These are phyloP conservation scores for Bombus consobrinus DNA, from an alignment of 1,140 invertebrate species.

Conservation along the genomic window DNA sequence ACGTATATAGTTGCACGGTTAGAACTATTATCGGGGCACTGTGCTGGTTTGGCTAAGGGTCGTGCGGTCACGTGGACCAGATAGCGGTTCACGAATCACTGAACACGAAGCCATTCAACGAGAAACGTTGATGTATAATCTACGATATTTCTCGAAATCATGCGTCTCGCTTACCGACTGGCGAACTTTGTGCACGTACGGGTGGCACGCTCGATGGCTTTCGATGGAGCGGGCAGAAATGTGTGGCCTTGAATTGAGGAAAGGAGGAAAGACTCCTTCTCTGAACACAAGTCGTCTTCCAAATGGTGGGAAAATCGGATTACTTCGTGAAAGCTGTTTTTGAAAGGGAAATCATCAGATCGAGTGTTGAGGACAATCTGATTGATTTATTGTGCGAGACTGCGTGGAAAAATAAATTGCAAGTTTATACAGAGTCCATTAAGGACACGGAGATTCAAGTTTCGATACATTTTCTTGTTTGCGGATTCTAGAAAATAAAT, in stretches of 20 bases:
- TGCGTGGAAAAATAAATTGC: not conserved
- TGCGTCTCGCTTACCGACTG: constrained; percentile 37
- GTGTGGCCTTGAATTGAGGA: not conserved
- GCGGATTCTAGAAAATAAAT: no score
- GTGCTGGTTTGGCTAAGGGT: constrained; percentile 41
- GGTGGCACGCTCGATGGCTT: not conserved
- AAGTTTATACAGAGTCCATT: not conserved
- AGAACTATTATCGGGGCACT: constrained; percentile 53
- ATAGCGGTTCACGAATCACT: constrained; percentile 64
- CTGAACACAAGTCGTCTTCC: not conserved
- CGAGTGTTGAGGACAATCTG: not conserved
- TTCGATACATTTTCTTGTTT: not conserved
- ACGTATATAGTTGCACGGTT: constrained; percentile 46
- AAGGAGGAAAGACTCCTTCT: not conserved
- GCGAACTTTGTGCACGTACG: not conserved
- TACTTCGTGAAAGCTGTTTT: not conserved
- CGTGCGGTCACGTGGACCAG: constrained; percentile 64
- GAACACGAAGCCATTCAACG: constrained; percentile 54
- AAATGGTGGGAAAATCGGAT: not conserved
- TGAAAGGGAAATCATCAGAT: not conserved
- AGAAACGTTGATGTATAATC: constrained; percentile 66
- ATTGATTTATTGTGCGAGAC: not conserved
- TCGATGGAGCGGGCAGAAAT: not conserved
- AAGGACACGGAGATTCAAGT: not conserved
- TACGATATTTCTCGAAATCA: constrained; percentile 60